Percentiles rank a stretch among this genome's conserved stretches.
phyloP scores from a whole-genome alignment of 2,113 vertebrate species.

The Tapirus terrestris region DNA sequence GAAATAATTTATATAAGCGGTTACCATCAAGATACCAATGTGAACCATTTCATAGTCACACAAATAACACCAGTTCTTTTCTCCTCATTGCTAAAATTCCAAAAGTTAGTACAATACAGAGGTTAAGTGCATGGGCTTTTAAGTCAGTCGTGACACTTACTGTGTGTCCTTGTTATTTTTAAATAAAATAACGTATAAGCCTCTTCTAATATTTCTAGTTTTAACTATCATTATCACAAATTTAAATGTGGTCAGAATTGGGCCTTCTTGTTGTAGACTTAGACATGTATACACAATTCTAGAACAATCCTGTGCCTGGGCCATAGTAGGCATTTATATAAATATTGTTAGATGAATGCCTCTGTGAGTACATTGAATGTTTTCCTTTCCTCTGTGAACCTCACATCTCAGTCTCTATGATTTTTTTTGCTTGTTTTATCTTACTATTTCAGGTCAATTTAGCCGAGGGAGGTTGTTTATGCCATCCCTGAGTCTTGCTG shows the following conservation, averaged over 20 bases:
- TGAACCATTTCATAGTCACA: not conserved
- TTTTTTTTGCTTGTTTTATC: constrained; percentile 37
- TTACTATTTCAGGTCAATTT: constrained; percentile 5
- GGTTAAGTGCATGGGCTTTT: not conserved
- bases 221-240: not conserved
- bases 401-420: not conserved
- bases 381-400: not conserved
- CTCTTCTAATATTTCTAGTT: not conserved
- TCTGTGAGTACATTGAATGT: not conserved
- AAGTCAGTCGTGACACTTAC: not conserved
- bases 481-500: not conserved
- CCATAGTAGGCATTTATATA: not conserved
- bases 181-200: not conserved
- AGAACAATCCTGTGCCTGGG: not conserved
- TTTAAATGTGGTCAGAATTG: not conserved
- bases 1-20: not conserved
- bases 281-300: not conserved
- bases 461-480: constrained; percentile 45
- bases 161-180: not conserved
- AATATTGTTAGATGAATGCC: not conserved
- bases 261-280: not conserved
- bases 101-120: not conserved
- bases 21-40: not conserved
- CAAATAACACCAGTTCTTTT: not conserved
- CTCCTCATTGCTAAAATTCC: not conserved